Base-by-base conservation (phyloP, 2,888 invertebrate genomes). In the Gnatocerus cornutus region DNA sequence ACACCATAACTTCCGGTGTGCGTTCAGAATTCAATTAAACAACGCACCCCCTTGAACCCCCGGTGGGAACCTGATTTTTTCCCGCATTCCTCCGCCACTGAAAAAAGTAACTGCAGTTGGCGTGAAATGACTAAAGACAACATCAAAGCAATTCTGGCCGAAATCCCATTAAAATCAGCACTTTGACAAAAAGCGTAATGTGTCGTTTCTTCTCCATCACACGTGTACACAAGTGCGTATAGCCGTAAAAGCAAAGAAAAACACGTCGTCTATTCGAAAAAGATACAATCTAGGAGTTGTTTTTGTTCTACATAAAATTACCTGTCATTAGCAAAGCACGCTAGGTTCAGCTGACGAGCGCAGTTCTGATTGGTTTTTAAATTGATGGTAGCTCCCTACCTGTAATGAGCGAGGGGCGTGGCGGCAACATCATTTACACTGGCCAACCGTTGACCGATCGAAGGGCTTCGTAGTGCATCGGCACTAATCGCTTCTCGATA, bases 311-410 rank as follows among this genome's bases (percentile, higher is more conserved):
- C 78, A 78, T 77, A 77, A 79, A 82, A 83, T 83, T 80, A 79
- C 79, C 79, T 74, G 79, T 80, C 79, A 81, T 81, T 81, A 81
- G 76, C 77, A 73, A 76, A 77, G 78, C 80, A 81, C 80, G 81
- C 81, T 79, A 82, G 72, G 78, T 79, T 78, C 78, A 76, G 80
- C 80, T 80, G 81, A 81, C 80, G 81, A 80, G 80, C 82, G 78
- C 77, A 77, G 80, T 79, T 83, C 83, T 82, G 84, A 84, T 84
- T 84, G 83, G 83, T 83, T 84, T 84, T 83, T 82, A 83, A 84
- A 85, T 84, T 84, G 83, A 84, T 84, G 83, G 83, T 81, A 82
- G 83, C 81, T 82, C 80, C 82, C 82, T 84, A 84, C 84, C 84
- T 84, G 84, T 84, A 83, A 83, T 84, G 84, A 84, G 80, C 77